Percentiles rank a stretch among this genome's conserved stretches.
Evolutionary conservation across 2,797 vertebrate species (phyloP).

Genomic region (Semaprochilodus insignis): DNA sequence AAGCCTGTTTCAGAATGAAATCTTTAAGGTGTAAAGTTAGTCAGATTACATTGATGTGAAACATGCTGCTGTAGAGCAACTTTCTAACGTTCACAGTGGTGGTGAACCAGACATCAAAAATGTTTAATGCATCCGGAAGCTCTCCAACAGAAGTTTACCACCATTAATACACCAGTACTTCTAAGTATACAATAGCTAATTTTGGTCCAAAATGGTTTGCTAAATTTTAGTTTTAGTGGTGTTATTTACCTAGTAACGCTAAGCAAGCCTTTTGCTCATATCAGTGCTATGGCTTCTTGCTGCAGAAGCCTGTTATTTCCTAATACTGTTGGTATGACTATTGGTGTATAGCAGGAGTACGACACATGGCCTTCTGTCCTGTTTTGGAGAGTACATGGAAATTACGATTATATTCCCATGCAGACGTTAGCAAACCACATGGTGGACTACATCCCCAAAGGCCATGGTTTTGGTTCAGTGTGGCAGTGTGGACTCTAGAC

Average conservation of each 20-base stretch:
- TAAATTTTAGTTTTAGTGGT: not conserved
- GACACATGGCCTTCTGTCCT: not conserved
- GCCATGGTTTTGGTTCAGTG: constrained; percentile 35
- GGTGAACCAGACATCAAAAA: not conserved
- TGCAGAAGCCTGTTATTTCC: not conserved
- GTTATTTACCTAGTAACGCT: not conserved
- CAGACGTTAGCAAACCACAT: constrained; percentile 30
- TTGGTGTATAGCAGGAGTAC: not conserved
- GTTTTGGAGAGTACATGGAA: constrained; percentile 3
- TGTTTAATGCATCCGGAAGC: too few species aligned
- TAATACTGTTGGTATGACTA: constrained; percentile 16
- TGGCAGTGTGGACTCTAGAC: constrained; percentile 21
- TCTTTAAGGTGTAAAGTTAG: not conserved
- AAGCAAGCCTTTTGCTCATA: not conserved
- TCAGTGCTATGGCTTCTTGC: constrained; percentile 2
- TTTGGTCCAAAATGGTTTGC: not conserved
- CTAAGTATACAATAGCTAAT: not conserved
- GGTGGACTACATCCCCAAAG: constrained; percentile 42
- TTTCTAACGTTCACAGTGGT: not conserved
- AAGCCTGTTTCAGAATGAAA: not conserved
- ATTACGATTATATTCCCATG: constrained; percentile 17
- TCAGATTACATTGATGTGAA: not conserved
- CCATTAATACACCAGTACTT: not conserved
- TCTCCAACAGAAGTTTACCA: too few species aligned
- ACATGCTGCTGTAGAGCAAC: not conserved